Evolutionary conservation across 1,140 invertebrate species (phyloP).

Genomic region (Eurosta solidaginis): DNA sequence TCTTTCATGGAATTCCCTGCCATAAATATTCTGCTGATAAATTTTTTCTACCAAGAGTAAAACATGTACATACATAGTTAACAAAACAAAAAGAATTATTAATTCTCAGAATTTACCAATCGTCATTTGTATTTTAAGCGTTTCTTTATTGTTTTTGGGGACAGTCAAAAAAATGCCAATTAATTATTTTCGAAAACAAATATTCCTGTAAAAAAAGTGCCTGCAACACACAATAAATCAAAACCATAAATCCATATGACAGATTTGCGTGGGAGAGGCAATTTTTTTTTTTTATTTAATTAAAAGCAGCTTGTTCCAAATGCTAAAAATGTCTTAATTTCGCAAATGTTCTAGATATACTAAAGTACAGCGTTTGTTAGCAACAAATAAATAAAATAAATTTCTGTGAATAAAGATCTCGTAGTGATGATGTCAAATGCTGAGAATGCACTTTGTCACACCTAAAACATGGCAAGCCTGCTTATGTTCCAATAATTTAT

Average conservation of each 20-base stretch:
- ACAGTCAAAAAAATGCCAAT: not conserved
- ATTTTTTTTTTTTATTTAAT: not conserved
- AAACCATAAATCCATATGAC: not conserved
- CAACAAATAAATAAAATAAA: not conserved
- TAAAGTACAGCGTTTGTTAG: not conserved
- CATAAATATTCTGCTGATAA: not conserved
- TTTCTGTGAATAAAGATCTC: not conserved
- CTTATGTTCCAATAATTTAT: not conserved
- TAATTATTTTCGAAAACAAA: slow-evolving; percentile 10
- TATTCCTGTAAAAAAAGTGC: too few species aligned
- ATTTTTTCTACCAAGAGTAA: not conserved
- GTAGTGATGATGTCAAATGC: not conserved
- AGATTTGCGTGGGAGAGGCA: not conserved
- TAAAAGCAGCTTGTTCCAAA: not conserved
- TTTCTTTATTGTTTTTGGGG: not conserved
- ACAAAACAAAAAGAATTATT: not conserved
- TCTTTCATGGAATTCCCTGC: not conserved
- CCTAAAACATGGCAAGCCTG: not conserved
- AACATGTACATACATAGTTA: not conserved
- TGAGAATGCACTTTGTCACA: not conserved
- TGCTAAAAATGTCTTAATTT: not conserved
- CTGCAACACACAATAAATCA: slow-evolving; percentile 18
- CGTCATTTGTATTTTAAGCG: not conserved
- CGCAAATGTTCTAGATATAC: not conserved
- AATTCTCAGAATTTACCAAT: slow-evolving; percentile 23